Evolutionary conservation across 2,888 invertebrate species (phyloP), one percentile per base, ranked within the genome.

Genomic region (Metalampra italica): DNA sequence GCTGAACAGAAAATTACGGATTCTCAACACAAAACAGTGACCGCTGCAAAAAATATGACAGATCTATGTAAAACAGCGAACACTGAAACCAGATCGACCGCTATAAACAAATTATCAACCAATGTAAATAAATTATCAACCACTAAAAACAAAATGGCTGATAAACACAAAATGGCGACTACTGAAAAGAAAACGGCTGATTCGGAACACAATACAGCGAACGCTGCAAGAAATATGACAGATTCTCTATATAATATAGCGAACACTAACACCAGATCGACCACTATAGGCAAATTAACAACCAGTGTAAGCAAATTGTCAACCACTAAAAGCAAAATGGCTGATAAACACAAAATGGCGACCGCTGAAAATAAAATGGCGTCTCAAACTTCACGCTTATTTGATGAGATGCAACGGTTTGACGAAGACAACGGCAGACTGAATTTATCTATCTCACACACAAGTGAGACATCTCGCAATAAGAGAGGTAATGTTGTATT

Each of bases 341-440:
- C 36, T 5, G 36, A 11, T n/a, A 22, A n/a, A 36, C 39, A 14
- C 39, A 39, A 39, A 13, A 39, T 47, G 47, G 41, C 43, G 29
- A 11, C 40, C 1, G 44, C 30, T 22, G 37, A 40, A 9, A 15
- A 32, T 29, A 42, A 34, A 32, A 38, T 29, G 41, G 45, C 12
- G 39, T 34, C 55, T 5, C 57, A 59, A 22, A 65, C 64, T 9
- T 59, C 66, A 3, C 56, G 60, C n/a, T 56, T 81, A 14, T 71
- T 82, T 12, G 64, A 78, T 1, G 75, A 78, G 55, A 76, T 80
- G 66, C 71, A 78, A 14, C 73, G 70, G 50, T 52, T 74, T 12
- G 78, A 78, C 40, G 68, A 72, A 49, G 68, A 66, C n/a, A 70
- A 65, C 29, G 75, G 78, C 9, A 65, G 55, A 38, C 60, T 75